Percentiles rank a stretch among this genome's conserved stretches.
Evolutionary conservation across 2,797 vertebrate genomes (phyloP).

Genomic region (Epinephelus malabaricus): DNA sequence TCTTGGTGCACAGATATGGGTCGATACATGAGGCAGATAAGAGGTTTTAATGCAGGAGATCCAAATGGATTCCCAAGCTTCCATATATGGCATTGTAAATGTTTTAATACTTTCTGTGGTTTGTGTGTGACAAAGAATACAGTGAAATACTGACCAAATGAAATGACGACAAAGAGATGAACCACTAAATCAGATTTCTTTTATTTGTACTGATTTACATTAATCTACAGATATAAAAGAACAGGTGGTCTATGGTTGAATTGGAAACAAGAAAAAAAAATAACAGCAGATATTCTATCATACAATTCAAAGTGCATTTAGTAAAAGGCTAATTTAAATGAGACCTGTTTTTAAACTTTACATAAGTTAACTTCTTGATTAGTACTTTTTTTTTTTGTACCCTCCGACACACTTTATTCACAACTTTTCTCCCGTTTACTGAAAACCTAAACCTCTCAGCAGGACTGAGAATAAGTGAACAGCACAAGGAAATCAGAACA

Average conservation of each 20-base stretch:
- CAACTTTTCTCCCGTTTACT: slow-evolving; percentile 60
- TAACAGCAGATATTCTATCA: slow-evolving; percentile 76
- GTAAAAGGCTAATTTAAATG: slow-evolving; percentile 82
- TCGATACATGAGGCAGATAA: background rate
- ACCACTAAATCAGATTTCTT: slow-evolving; percentile 88
- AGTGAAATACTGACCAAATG: background rate
- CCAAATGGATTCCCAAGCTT: background rate
- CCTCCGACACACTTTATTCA: slow-evolving; percentile 58
- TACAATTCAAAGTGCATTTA: slow-evolving; percentile 92
- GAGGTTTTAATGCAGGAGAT: slow-evolving; percentile 15
- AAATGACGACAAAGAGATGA: slow-evolving; percentile 27
- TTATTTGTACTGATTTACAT: slow-evolving; percentile 82
- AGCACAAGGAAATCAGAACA: slow-evolving; percentile 45
- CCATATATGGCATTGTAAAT: background rate
- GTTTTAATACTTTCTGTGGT: background rate
- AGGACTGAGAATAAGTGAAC: slow-evolving; percentile 48
- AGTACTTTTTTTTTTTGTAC: slow-evolving; percentile 65
- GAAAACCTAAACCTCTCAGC: slow-evolving; percentile 61
- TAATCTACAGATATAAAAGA: slow-evolving; percentile 85
- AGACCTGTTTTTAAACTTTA: slow-evolving; percentile 81
- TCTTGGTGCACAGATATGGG: background rate
- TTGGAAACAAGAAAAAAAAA: slow-evolving; percentile 67
- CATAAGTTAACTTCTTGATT: slow-evolving; percentile 77
- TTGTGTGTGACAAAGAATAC: background rate
- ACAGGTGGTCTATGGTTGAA: slow-evolving; percentile 73